Evolutionary conservation across 2,888 invertebrate genomes (phyloP), one percentile per base, ranked within the genome.

Genomic region (Cryptus armator): DNA sequence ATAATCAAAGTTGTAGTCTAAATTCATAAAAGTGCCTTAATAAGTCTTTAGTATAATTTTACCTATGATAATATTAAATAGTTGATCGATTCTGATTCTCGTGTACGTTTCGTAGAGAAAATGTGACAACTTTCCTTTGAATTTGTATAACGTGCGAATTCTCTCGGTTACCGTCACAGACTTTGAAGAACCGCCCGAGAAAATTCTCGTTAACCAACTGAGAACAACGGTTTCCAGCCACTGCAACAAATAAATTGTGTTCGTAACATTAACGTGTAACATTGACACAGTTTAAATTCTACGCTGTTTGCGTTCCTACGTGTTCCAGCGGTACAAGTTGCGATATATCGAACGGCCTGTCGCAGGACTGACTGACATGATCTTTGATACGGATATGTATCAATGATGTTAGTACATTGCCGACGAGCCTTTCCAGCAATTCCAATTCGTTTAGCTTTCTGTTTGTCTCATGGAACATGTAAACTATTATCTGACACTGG

Each of bases 21-120:
- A 62, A 62, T 29, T 1, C 32, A 29, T 14, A 6, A 53, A 24
- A 24, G 24, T 1, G 24, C 24, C 24, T 4, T 68, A 46, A 29
- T 32, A n/a, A 32, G 9, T 1, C 12, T 19, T 2, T 43, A 48
- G 12, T 44, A 7, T 48, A 24, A 32, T 29, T 87, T 92, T 94
- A 96, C 96, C 96, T 89, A 99, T 98, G 78, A 99, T 98, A 83
- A 99, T 99, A 91, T 98, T 98, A 92, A 99, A 99, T 74, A 99
- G 95, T 92, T 99, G 98, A 88, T 98, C 97, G 87, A 99, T 98
- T 89, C 98, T 96, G 72, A 97, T 95, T 93, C 96, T 96, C 7
- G 98, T 98, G 91, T 98, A 99, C 44, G 97, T 97, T 92, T 98
- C 98, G 92, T 97, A 98, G 86, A 99, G 94, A 92, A 96, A 97